Evolutionary conservation across 2,113 vertebrate species (phyloP), one percentile per base, ranked within the genome.

Genomic region (Epinephelus cyanopodus): DNA sequence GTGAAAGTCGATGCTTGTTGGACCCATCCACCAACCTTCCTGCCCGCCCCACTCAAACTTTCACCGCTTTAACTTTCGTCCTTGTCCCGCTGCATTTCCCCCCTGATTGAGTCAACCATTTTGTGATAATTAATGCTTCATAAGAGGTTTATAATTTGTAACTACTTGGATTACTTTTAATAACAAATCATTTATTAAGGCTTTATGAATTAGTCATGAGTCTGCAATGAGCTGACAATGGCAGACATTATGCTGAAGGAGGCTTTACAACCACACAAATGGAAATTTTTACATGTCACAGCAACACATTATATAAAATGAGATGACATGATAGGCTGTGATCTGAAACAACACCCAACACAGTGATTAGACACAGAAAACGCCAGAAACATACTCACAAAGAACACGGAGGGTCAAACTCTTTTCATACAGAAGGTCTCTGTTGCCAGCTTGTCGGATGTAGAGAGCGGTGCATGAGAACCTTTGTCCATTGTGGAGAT

Each of bases 401-500:
- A 88, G 5, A 77, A 94, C 84, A 11, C 18, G 60, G 0, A 95
- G 50, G 18, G 57, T 87, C 67, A 89, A 23, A 57, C 47, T 61
- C 19, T 19, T 77, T 14, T 83, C 42, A 45, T 78, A 77, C 18
- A 62, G 23, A 25, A 87, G 65, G 37, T 89, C 79, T 3, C 18
- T 82, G 29, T 19, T 69, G 15, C 82, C 82, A 13, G 21, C 50
- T 61, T 90, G 80, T 72, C 84, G 80, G 62, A 6, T 78, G 88
- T 94, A 92, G 39, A 85, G 39, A 1, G 79, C 64, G 1, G 37
- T 60, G 76, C 94, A 95, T 29, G 60, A 77, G 42, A 94, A 23
- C 2, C 48, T 90, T 60, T 71, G 74, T 21, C 80, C 79, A 9
- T 95, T 73, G 76, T 95, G 90, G 53, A 81, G 84, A 80, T 87